Percentiles rank a stretch among this genome's conserved stretches.
phyloP scores from a whole-genome alignment of 1,140 invertebrate species.

The Tribolium castaneum region DNA sequence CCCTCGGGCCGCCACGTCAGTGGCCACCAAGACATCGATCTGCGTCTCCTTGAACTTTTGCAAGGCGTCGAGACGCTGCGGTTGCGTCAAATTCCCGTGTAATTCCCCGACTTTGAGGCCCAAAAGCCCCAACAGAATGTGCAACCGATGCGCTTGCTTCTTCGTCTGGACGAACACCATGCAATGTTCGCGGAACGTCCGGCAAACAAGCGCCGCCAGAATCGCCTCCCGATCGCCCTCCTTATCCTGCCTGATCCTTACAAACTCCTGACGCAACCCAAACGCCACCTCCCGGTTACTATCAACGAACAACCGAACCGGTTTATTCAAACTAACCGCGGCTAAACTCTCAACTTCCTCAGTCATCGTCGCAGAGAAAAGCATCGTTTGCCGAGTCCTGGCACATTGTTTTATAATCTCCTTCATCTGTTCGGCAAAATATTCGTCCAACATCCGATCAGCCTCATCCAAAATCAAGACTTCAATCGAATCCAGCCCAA shows the following conservation, averaged over 20 bases:
- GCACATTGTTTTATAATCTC: constrained; percentile 93
- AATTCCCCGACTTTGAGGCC: constrained; percentile 78
- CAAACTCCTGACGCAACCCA: constrained; percentile 96
- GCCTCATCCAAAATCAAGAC: constrained; percentile 96
- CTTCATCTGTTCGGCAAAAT: constrained; percentile 98
- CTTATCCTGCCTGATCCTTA: constrained; percentile 80
- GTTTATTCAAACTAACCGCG: constrained; percentile 88
- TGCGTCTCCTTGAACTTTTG: constrained; percentile 85
- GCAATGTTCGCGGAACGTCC: constrained; percentile 92
- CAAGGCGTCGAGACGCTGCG: constrained; percentile 90
- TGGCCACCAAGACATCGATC: constrained; percentile 89
- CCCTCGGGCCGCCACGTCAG: constrained; percentile 96
- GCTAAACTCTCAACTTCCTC: constrained; percentile 88
- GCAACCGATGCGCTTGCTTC: constrained; percentile 90
- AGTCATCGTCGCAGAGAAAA: constrained; percentile 99
- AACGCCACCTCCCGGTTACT: constrained; percentile 95
- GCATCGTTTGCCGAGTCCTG: constrained; percentile 93
- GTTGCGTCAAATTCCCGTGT: constrained; percentile 95
- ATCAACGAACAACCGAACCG: constrained; percentile 94
- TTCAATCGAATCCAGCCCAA: constrained; percentile 91
- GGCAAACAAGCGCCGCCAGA: constrained; percentile 88
- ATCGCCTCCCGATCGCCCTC: constrained; percentile 94
- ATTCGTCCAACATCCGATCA: constrained; percentile 97
- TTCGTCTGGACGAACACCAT: constrained; percentile 84
- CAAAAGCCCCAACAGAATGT: constrained; percentile 90